These are phyloP conservation scores for Ashinkailepas kermadecensis DNA, from an alignment of 2,888 invertebrate species.

Conservation along the genomic window DNA sequence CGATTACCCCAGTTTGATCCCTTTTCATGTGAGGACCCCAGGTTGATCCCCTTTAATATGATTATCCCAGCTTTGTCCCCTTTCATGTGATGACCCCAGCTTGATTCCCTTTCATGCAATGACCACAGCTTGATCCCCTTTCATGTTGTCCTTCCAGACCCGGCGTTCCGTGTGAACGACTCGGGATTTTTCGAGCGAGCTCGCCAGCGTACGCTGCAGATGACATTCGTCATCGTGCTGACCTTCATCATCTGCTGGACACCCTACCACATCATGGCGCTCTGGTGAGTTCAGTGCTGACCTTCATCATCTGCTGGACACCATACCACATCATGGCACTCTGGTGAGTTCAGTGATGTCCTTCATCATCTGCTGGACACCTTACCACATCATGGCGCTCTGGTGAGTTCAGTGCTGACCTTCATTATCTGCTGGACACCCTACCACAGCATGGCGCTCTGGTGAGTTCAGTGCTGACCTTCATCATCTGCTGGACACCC, in stretches of 20 bases:
- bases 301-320: slow-evolving; percentile 92
- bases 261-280: neutral
- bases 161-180: slow-evolving; percentile 4
- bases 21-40: neutral
- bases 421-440: slow-evolving; percentile 77
- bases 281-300: slow-evolving; percentile 44
- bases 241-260: neutral
- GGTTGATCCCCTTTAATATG: too few species aligned
- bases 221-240: neutral
- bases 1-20: neutral
- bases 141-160: neutral
- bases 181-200: neutral
- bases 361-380: slow-evolving; percentile 71
- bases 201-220: neutral
- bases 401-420: slow-evolving; percentile 51
- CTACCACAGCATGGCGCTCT: slow-evolving; percentile 81
- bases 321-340: slow-evolving; percentile 87
- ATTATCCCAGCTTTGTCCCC: too few species aligned
- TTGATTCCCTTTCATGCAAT: too few species aligned
- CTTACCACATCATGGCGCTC: slow-evolving; percentile 82
- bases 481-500: slow-evolving; percentile 77
- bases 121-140: neutral
- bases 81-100: too few species aligned
- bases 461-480: slow-evolving; percentile 48
- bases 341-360: slow-evolving; percentile 51